Evolutionary conservation across 2,113 vertebrate genomes (phyloP).

Genomic region (Anguilla japonica): DNA sequence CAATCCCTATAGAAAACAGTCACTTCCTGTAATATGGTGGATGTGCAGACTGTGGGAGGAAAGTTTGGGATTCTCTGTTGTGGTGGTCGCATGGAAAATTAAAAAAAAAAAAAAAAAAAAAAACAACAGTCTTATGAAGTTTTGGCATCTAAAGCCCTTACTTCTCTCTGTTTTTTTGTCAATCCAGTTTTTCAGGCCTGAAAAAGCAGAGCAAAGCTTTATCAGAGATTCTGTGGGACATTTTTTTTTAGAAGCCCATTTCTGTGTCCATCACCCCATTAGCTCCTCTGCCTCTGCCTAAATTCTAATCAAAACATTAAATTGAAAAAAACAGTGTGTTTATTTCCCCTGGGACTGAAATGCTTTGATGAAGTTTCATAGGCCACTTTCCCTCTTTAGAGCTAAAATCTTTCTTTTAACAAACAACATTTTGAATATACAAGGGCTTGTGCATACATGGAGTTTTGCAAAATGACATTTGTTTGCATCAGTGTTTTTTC

Average conservation of each 20-base stretch:
- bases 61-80: constrained; percentile 25
- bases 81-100: constrained; percentile 15
- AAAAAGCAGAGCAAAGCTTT: background rate
- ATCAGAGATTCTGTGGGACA: constrained; percentile 30
- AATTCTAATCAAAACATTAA: constrained; percentile 38
- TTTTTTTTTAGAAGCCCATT: constrained; percentile 30
- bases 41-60: constrained; percentile 21
- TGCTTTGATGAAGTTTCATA: constrained; percentile 19
- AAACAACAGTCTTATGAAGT: constrained; percentile 8
- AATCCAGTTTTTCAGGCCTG: background rate
- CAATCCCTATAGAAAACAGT: constrained; percentile 62
- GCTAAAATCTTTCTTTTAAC: constrained; percentile 14
- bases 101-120: background rate
- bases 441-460: constrained; percentile 3
- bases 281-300: constrained; percentile 34
- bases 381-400: constrained; percentile 8
- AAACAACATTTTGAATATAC: constrained; percentile 13
- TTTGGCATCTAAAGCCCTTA: constrained; percentile 2
- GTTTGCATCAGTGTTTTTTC: constrained; percentile 12
- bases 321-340: background rate
- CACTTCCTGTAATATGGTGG: constrained; percentile 57
- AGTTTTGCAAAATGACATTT: constrained; percentile 13
- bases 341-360: background rate
- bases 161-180: constrained; percentile 1
- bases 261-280: constrained; percentile 29